Conservation (phyloP, 2,888 invertebrate species). For the Pollenia amentaria region DNA sequence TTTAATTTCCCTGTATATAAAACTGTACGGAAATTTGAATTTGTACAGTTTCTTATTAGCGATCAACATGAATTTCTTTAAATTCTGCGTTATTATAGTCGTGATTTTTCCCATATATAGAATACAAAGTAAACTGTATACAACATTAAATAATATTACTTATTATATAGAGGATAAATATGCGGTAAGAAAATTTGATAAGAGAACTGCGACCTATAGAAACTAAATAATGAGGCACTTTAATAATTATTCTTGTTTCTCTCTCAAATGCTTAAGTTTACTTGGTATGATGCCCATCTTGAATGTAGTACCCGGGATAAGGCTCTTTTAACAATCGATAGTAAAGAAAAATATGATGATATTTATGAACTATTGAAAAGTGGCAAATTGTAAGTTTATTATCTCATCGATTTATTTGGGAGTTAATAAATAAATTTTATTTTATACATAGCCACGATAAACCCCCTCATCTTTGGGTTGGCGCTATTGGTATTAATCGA, state of each 20-base stretch:
- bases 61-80: conserved; percentile 10
- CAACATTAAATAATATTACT: conserved; percentile 35
- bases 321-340: conserved; percentile 37
- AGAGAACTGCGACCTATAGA: too few relatives aligned
- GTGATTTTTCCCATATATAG: background rate
- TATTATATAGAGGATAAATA: conserved; percentile 46
- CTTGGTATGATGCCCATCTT: conserved; percentile 59
- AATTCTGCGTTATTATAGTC: background rate
- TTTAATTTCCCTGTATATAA: background rate
- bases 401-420: too few relatives aligned
- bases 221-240: too few relatives aligned
- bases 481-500: conserved; percentile 39
- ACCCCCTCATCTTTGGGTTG: conserved; percentile 57
- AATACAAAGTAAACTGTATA: conserved; percentile 20
- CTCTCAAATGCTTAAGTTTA: conserved; percentile 28
- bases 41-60: background rate
- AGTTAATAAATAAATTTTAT: background rate
- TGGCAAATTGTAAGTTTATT: conserved; percentile 39
- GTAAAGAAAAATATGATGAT: conserved; percentile 46
- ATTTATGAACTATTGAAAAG: conserved; percentile 29
- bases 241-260: background rate
- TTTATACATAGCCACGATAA: conserved; percentile 11
- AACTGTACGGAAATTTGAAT: background rate
- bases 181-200: conserved; percentile 3
- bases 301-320: conserved; percentile 57